Base-by-base conservation (phyloP, 1,140 invertebrate species). In the Scaptomyza graminum region DNA sequence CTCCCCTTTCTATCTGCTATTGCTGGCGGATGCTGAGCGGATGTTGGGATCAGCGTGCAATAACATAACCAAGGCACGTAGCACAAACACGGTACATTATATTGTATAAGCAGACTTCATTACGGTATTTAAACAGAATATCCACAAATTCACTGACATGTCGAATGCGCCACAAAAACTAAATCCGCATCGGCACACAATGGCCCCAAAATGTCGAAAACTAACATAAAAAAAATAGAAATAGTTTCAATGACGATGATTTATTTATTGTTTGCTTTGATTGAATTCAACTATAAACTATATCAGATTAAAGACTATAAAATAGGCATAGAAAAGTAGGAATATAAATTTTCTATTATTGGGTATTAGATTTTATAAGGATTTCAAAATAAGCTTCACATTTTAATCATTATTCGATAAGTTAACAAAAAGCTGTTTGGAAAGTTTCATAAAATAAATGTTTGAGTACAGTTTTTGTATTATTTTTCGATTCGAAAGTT, bases 41-140 rank as follows among this genome's bases (percentile, higher is more conserved):
- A 83, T 71, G 83, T 76, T 47, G 65, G 83, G 83, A 71, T 88
- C 79, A 72, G 73, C 83, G 71, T 68, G 79, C 84, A 84, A 90
- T 90, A 90, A 90, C 88, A 90, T 74, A 89, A 89, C 88, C 88
- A 69, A 84, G 79, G 88, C 88, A 90, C 88, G 88, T 90, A 90
- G 77, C 77, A 90, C 88, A 90, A 90, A 90, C 88, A 90, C 75
- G 79, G 88, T 79, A 88, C 88, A 90, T 90, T 90, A 90, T 90
- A 90, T 90, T 88, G 83, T 90, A 88, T 90, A 90, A 90, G 88
- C 88, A 90, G 88, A 90, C 88, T 90, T 90, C 88, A 90, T 90
- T 90, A 90, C 88, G 83, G 80, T 90, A 90, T 90, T 90, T 90
- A 90, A 90, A 88, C 83, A 90, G 88, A 90, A 81, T 81, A 84